Percentiles rank a stretch among this genome's conserved stretches.
Conservation (phyloP, 2,888 invertebrate genomes). For the Abscondita cerata region DNA sequence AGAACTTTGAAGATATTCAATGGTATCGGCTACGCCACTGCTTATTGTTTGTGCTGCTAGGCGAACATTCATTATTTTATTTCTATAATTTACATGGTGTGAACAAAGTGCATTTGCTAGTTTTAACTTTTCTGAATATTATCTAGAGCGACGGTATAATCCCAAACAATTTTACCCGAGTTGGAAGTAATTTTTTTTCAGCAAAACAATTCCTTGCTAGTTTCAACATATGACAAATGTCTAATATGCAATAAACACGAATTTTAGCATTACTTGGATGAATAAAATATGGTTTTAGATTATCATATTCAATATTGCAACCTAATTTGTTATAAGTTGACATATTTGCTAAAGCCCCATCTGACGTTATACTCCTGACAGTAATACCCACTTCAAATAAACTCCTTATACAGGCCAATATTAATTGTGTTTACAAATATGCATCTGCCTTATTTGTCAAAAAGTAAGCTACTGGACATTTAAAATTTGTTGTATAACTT, state of each 20-base stretch:
- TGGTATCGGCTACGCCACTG: slow-evolving; percentile 36
- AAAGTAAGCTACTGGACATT: slow-evolving; percentile 29
- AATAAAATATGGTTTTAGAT: background rate
- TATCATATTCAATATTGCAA: background rate
- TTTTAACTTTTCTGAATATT: slow-evolving; percentile 34
- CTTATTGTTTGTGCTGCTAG: slow-evolving; percentile 39
- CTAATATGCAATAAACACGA: background rate
- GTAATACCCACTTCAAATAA: slow-evolving; percentile 22
- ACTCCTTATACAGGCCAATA: slow-evolving; percentile 18
- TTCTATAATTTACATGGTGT: slow-evolving; percentile 37
- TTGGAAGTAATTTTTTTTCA: background rate
- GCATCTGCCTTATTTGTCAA: slow-evolving; percentile 26
- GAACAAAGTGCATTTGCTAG: slow-evolving; percentile 38
- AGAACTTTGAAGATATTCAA: slow-evolving; percentile 30
- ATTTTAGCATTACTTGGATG: background rate
- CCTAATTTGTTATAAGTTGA: slow-evolving; percentile 7
- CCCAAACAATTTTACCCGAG: slow-evolving; percentile 25
- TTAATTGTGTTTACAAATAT: slow-evolving; percentile 22
- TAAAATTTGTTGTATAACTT: slow-evolving; percentile 22
- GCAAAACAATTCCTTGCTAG: background rate
- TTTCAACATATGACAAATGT: background rate
- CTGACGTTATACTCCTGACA: slow-evolving; percentile 23
- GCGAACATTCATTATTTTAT: slow-evolving; percentile 39
- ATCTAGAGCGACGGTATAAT: slow-evolving; percentile 31
- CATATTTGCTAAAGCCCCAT: slow-evolving; percentile 24